These are phyloP conservation scores for Callinectes sapidus DNA, from an alignment of 2,888 invertebrate genomes.

Conservation along the genomic window DNA sequence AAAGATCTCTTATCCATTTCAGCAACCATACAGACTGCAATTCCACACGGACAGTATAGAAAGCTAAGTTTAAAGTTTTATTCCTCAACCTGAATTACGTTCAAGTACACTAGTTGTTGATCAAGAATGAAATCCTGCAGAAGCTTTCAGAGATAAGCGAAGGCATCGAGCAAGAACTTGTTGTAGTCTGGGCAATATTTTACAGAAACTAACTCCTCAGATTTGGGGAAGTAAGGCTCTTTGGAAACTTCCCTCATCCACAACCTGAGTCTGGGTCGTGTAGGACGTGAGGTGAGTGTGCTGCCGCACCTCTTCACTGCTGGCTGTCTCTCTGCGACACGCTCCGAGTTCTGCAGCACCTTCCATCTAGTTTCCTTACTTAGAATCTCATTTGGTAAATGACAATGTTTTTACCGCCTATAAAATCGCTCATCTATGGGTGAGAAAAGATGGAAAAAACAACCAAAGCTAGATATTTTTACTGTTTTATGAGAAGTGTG, in stretches of 20 bases:
- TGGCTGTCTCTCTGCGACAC: background rate
- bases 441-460: background rate
- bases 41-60: background rate
- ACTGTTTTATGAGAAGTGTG: background rate
- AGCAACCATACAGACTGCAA: background rate
- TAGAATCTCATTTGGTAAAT: background rate
- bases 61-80: background rate
- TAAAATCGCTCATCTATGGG: background rate
- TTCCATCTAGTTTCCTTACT: background rate
- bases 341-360: background rate
- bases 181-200: background rate
- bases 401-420: background rate
- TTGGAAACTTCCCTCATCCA: slow-evolving; percentile 26
- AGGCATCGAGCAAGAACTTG: background rate
- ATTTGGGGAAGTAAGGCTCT: slow-evolving; percentile 22
- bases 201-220: slow-evolving; percentile 16
- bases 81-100: background rate
- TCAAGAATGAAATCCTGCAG: background rate
- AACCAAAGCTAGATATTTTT: background rate
- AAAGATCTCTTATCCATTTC: background rate
- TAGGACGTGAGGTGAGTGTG: slow-evolving; percentile 5
- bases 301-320: background rate
- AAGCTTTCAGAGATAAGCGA: background rate
- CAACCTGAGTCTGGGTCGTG: slow-evolving; percentile 22
- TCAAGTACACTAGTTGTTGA: background rate